These are phyloP conservation scores for Eretmocerus hayati DNA, from an alignment of 2,888 invertebrate species.

Conservation along the genomic window DNA sequence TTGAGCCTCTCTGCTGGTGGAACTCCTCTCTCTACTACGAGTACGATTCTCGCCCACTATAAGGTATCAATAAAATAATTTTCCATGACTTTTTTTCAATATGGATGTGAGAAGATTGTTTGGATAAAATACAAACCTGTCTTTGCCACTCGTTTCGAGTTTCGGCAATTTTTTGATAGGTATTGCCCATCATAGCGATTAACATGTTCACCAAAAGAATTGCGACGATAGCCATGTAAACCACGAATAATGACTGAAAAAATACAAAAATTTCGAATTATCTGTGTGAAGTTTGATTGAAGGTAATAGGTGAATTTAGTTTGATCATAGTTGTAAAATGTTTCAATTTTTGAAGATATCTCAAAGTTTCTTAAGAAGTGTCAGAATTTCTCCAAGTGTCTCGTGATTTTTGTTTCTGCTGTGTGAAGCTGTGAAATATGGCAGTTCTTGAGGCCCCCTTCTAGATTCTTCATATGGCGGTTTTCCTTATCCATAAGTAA, in stretches of 20 bases:
- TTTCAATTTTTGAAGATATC: too few species aligned
- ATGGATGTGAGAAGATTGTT: neutral
- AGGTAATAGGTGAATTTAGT: too few species aligned
- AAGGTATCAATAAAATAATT: conserved; percentile 13
- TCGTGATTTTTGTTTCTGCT: too few species aligned
- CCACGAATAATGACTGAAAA: conserved; percentile 75
- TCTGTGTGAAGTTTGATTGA: neutral
- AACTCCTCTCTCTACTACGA: conserved; percentile 96
- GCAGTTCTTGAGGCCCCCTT: too few species aligned
- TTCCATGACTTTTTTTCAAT: neutral
- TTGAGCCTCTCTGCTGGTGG: conserved; percentile 78
- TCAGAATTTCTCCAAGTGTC: too few species aligned
- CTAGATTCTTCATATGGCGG: too few species aligned
- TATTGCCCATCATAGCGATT: conserved; percentile 99
- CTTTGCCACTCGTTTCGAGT: conserved; percentile 97
- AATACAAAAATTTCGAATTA: neutral
- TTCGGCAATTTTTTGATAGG: conserved; percentile 95
- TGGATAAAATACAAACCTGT: conserved; percentile 59
- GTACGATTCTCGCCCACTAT: conserved; percentile 94
- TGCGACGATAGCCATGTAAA: conserved; percentile 95
- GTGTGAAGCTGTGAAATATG: too few species aligned
- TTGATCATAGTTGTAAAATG: too few species aligned
- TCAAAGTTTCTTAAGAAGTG: too few species aligned
- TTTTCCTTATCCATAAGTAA: too few species aligned
- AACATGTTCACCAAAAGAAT: conserved; percentile 94